These are phyloP conservation scores for Drosophila macrospina DNA, from an alignment of 2,888 invertebrate genomes.

Conservation along the genomic window DNA sequence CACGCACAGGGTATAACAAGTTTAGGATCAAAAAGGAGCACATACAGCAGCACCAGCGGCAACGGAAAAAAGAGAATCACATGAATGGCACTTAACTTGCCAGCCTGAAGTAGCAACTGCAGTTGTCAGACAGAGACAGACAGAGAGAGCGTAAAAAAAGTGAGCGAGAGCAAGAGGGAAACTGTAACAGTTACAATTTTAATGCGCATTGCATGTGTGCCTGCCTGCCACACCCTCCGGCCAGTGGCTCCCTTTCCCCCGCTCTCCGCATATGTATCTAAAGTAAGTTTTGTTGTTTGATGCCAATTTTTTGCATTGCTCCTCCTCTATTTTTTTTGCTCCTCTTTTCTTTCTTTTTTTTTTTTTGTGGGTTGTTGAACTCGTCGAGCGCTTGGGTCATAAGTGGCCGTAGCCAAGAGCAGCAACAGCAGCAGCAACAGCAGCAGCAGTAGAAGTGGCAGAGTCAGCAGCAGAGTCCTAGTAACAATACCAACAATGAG, in stretches of 20 bases:
- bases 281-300: slow-evolving; percentile 80
- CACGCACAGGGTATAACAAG: slow-evolving; percentile 29
- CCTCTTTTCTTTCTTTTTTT: slow-evolving; percentile 27
- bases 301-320: slow-evolving; percentile 78
- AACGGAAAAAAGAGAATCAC: slow-evolving; percentile 54
- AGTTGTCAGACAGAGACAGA: slow-evolving; percentile 12
- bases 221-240: slow-evolving; percentile 23
- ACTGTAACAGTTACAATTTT: slow-evolving; percentile 78
- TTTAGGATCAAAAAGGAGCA: slow-evolving; percentile 53
- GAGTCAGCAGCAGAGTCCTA: slow-evolving; percentile 11
- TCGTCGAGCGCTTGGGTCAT: slow-evolving; percentile 66
- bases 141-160: neutral
- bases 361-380: slow-evolving; percentile 79
- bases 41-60: slow-evolving; percentile 27
- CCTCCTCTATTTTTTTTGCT: slow-evolving; percentile 21
- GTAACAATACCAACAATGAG: slow-evolving; percentile 35
- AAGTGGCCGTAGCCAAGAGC: slow-evolving; percentile 69
- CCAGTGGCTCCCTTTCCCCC: slow-evolving; percentile 10
- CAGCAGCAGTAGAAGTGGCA: slow-evolving; percentile 4
- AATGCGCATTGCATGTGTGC: slow-evolving; percentile 76
- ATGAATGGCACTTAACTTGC: slow-evolving; percentile 79
- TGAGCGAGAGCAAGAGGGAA: slow-evolving; percentile 14
- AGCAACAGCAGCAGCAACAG: slow-evolving; percentile 16
- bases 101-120: slow-evolving; percentile 32
- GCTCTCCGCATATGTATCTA: slow-evolving; percentile 44